phyloP scores from a whole-genome alignment of 2,797 vertebrate genomes.

The Pipistrellus kuhlii region DNA sequence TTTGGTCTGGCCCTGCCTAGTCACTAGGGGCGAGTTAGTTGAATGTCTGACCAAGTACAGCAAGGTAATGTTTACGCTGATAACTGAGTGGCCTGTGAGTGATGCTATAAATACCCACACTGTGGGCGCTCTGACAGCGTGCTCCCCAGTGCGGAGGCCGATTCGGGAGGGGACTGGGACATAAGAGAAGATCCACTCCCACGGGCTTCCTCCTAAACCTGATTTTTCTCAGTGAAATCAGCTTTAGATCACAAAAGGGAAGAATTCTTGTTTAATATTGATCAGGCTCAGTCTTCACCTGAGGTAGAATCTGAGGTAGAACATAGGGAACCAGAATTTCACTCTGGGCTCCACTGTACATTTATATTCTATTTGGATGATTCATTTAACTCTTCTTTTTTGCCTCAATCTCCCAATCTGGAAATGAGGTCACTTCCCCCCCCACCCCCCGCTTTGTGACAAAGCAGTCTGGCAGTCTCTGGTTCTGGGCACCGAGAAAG shows the following conservation, averaged over 20 bases:
- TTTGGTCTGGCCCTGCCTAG: no score
- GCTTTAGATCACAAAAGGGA: slow-evolving; percentile 68
- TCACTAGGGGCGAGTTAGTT: no score
- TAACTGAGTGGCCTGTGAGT: no score
- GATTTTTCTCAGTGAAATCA: slow-evolving; percentile 27
- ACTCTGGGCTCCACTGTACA: background rate
- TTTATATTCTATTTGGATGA: slow-evolving; percentile 42
- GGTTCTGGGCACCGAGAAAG: background rate
- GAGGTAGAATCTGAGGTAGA: background rate
- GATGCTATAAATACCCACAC: no score
- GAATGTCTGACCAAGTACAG: no score
- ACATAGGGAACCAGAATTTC: background rate
- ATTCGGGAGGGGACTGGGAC: background rate
- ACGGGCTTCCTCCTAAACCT: slow-evolving; percentile 28
- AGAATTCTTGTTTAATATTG: slow-evolving; percentile 47
- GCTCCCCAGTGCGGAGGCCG: background rate
- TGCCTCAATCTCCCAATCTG: slow-evolving; percentile 49
- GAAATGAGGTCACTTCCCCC: slow-evolving; percentile 40
- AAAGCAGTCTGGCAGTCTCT: slow-evolving; percentile 28
- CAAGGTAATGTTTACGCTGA: no score
- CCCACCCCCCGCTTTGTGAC: slow-evolving; percentile 40
- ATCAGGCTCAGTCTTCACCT: slow-evolving; percentile 39
- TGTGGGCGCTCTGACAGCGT: background rate
- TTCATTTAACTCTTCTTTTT: slow-evolving; percentile 29
- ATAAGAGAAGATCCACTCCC: background rate